Evolutionary conservation across 2,113 vertebrate species (phyloP).

Genomic region (Malaclemys terrapin): DNA sequence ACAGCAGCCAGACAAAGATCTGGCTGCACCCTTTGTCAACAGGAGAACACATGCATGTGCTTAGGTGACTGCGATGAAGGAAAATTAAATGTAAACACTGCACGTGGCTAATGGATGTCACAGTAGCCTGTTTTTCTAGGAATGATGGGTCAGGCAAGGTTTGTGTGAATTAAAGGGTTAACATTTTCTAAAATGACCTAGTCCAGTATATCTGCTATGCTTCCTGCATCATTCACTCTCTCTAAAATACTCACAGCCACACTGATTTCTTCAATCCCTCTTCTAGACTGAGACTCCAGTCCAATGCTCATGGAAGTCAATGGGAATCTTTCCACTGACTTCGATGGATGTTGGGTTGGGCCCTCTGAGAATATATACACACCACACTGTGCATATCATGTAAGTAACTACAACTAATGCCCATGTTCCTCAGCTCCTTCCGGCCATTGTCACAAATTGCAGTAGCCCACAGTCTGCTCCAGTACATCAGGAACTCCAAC

Average conservation of each 20-base stretch:
- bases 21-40: neutral
- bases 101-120: neutral
- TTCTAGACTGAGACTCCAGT: neutral
- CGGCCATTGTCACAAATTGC: neutral
- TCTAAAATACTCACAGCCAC: neutral
- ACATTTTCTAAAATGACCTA: neutral
- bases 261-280: neutral
- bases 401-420: rapidly evolving
- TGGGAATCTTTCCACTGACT: neutral
- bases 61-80: neutral
- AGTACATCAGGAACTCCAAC: rapidly evolving
- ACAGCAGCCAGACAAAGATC: neutral
- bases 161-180: neutral
- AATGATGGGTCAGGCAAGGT: neutral
- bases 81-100: neutral
- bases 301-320: neutral
- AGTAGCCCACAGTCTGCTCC: rapidly evolving
- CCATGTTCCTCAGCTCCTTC: neutral
- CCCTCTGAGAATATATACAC: neutral
- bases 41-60: rapidly evolving
- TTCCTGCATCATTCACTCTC: neutral
- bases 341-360: rapidly evolving
- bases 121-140: neutral
- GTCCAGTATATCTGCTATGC: rapidly evolving
- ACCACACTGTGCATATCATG: rapidly evolving